Evolutionary conservation across 2,113 vertebrate genomes (phyloP).

Genomic region (Promerops cafer): DNA sequence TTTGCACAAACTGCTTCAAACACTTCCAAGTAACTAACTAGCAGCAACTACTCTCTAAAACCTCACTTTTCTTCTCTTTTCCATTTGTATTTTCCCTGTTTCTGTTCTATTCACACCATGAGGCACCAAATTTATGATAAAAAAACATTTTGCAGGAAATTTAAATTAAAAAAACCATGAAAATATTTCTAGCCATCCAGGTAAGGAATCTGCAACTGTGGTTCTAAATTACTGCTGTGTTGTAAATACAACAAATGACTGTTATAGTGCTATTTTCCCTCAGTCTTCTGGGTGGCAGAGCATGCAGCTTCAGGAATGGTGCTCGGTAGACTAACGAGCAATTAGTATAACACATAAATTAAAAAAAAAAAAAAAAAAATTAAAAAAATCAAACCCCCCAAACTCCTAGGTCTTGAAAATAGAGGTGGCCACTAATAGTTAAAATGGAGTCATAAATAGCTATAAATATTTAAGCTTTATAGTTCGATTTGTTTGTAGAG

Average conservation of each 20-base stretch:
- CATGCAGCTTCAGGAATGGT: background rate
- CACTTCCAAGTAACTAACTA: background rate
- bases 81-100: background rate
- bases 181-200: background rate
- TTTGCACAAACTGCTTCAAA: background rate
- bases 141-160: background rate
- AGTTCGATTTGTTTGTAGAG: constrained; percentile 48
- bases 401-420: background rate
- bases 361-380: background rate
- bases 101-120: background rate
- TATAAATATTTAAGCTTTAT: constrained; percentile 71
- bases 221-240: background rate
- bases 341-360: background rate
- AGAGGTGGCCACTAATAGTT: constrained; percentile 41
- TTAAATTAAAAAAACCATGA: fast-evolving
- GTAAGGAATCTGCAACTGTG: background rate
- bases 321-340: background rate
- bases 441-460: constrained; percentile 42
- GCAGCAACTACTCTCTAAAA: background rate
- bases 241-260: background rate
- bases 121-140: background rate
- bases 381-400: no score
- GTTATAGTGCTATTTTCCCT: background rate
- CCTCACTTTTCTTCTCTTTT: background rate
- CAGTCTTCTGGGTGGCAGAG: background rate